Base-by-base conservation (phyloP, 2,888 invertebrate species). In the Drosophila anomalata region DNA sequence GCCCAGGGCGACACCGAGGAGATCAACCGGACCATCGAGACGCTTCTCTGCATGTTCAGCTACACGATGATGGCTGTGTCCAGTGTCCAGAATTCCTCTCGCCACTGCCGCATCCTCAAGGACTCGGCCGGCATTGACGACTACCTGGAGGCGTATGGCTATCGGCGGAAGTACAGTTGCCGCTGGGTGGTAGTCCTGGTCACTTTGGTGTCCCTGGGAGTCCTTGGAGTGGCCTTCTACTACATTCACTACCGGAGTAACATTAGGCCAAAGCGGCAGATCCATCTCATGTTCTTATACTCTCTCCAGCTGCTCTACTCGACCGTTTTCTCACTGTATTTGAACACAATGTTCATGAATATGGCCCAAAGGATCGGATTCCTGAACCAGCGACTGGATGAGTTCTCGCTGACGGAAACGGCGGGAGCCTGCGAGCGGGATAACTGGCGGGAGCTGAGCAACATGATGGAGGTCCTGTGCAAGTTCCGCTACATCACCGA, bases 1-100 rank as follows among this genome's bases (percentile, higher is more conserved):
- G 33, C 69, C 9, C 82, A 85, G 12, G 87, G 83, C 4, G 79
- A 89, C 24, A 80, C 89, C 1, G 90, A 89, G 62, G 79, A 87
- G 52, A 89, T 90, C 12, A 90, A 89, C 60, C 79, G 88, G 12
- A 87, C 88, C 7, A 87, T 89, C 36, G 89, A 89, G 68, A 89
- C 88, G 8, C 69, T 89, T 0, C 82, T 89, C 44, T 88, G 90
- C 66, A 78, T 90, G 3, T 61, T 66, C 24, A 87, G 89, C 72
- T 90, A 87, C 50, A 85, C 83, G 1, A 75, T 83, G 51, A 84
- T 90, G 54, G 75, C 80, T 1, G 5, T 83, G 1, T 78, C 88
- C 3, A 78, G 83, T 42, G 77, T 77, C 0, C 56, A 76, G 11
- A 89, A 90, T 51, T 63, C 71, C 0, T 54, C 74, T 3, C 79